These are phyloP conservation scores for Corvus cornix DNA, from an alignment of 2,113 vertebrate genomes.

Conservation along the genomic window DNA sequence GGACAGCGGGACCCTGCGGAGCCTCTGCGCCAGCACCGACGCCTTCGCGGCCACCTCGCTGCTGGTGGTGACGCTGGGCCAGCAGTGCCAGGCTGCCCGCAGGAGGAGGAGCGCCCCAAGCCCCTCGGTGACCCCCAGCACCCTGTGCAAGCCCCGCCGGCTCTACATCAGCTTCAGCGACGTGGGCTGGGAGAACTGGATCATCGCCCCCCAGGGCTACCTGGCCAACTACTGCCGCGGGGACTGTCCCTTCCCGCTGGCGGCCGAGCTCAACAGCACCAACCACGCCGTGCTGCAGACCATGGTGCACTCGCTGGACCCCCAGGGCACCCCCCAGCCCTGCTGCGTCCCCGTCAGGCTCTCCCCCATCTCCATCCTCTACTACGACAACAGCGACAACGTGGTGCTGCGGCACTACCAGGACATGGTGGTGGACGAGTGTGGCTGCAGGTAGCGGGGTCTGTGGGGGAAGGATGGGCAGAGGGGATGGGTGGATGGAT, in stretches of 20 bases:
- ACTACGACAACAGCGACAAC: constrained; percentile 94
- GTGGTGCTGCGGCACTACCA: constrained; percentile 93
- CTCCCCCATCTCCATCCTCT: constrained; percentile 93
- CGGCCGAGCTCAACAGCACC: constrained; percentile 85
- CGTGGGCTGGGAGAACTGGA: constrained; percentile 95
- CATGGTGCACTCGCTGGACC: constrained; percentile 86
- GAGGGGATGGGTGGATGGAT: no score
- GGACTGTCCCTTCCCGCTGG: constrained; percentile 86
- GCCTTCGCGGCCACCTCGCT: constrained; percentile 73
- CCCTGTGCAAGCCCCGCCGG: constrained; percentile 83
- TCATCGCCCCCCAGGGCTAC: constrained; percentile 93
- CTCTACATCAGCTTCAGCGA: constrained; percentile 93
- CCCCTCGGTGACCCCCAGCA: constrained; percentile 34
- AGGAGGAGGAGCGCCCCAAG: constrained; percentile 4
- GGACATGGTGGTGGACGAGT: constrained; percentile 97
- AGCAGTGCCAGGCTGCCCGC: constrained; percentile 70
- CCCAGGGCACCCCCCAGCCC: constrained; percentile 79
- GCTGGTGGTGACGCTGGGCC: constrained; percentile 82
- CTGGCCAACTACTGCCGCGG: constrained; percentile 94
- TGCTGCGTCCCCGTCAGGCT: constrained; percentile 91
- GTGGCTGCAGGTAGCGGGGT: constrained; percentile 84
- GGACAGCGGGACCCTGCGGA: accelerated
- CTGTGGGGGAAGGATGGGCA: accelerated
- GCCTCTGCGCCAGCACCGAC: neutral
- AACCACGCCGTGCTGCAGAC: constrained; percentile 95